phyloP scores from a whole-genome alignment of 2,797 vertebrate genomes.

The Phataginus tricuspis region DNA sequence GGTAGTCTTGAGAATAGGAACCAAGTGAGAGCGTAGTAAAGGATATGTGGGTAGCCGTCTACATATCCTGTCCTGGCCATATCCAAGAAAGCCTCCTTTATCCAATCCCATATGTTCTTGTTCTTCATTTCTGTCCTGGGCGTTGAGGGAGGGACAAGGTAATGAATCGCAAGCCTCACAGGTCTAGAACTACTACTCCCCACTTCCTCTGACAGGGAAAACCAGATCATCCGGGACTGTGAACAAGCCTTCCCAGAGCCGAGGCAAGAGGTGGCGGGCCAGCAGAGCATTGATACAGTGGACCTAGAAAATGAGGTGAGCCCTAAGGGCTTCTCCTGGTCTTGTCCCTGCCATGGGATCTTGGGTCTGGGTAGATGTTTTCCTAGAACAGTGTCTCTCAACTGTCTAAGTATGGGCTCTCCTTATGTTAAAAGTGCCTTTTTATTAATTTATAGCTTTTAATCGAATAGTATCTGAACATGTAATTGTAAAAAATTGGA shows the following conservation, averaged over 20 bases:
- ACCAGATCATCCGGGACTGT: constrained; percentile 88
- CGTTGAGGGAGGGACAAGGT: background rate
- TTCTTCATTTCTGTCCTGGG: background rate
- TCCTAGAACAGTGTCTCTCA: background rate
- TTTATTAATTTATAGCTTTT: constrained; percentile 10
- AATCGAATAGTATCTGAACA: background rate
- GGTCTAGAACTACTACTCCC: background rate
- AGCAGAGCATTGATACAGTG: constrained; percentile 65
- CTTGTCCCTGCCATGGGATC: background rate
- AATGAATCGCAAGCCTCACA: background rate
- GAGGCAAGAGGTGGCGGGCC: constrained; percentile 1
- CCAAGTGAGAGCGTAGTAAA: background rate
- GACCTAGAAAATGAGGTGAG: constrained; percentile 86
- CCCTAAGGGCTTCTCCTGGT: background rate
- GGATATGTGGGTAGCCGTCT: background rate
- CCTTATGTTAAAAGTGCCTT: constrained; percentile 7
- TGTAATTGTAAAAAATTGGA: constrained; percentile 5
- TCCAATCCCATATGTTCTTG: background rate
- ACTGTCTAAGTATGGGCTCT: background rate
- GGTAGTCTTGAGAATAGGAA: background rate
- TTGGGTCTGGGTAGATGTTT: background rate
- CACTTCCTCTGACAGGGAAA: constrained; percentile 82
- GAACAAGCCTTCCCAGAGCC: constrained; percentile 87
- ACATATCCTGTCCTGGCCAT: background rate
- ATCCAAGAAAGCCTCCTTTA: background rate